Base-by-base conservation (phyloP, 1,140 invertebrate species). In the Saccostrea cuccullata region DNA sequence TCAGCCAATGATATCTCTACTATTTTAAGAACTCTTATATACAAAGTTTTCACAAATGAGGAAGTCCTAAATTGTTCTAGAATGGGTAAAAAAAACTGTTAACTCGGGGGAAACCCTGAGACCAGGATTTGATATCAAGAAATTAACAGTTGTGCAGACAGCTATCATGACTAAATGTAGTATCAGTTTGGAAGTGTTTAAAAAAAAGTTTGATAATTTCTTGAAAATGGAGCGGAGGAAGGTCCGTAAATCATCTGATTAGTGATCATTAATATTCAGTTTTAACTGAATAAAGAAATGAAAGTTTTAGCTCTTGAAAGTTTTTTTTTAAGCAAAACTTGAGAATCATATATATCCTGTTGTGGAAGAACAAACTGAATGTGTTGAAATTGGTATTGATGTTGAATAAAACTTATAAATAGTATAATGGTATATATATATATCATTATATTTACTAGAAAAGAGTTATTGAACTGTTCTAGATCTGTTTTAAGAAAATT, bases 141-240 rank as follows among this genome's bases (percentile, higher is more conserved):
- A 70, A n/a, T 70, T 70, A 20, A n/a, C 15, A n/a, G 23, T 9
- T 70, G 15, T 70, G 15, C 64, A 70, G n/a, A 70, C 64, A 70
- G 64, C 64, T 9, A n/a, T 70, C n/a, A 70, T 70, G 64, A 70
- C 8, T 15, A 70, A 70, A 26, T 70, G 64, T 26, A 17, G n/a
- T 20, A 70, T 70, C 15, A 26, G 64, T n/a, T 9, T 70, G 8
- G 64, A 70, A 9, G 64, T 70, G n/a, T 70, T 70, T 20, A 70
- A 70, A 9, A 70, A 70, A 70, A 70, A 70, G n/a, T n/a, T 70
- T 70, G 64, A 70, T 26, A 70, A 70, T 9, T 70, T 70, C n/a
- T 70, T 70, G n/a, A 70, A 70, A 70, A 55, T 40, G 40, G 47
- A 84, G 13, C 36, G 82, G 13, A 40, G 82, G 9, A 84, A 55